Base-by-base conservation (phyloP, 2,113 vertebrate species). In the Globicephala melas region DNA sequence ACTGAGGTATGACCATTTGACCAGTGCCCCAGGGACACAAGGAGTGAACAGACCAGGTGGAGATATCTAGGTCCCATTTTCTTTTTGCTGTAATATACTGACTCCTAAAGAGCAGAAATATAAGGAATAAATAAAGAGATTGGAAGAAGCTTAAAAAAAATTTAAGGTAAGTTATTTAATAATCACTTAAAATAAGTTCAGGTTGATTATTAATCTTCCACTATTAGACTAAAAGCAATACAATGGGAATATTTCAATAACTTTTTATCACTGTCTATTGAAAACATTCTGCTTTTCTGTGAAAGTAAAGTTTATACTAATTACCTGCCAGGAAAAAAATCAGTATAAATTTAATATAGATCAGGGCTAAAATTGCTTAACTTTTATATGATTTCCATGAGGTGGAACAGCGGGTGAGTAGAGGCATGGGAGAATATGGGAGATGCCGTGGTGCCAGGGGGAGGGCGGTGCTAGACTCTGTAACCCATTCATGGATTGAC, bases 271-370 rank as follows among this genome's bases (percentile, higher is more conserved):
- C 36, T 47, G 5, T 87, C 81, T 26, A 23, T 77, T 65, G 83
- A 76, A 89, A 91, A 65, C 25, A 31, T 36, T 89, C 70, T 50
- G 18, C 79, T 82, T 96, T 85, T 60, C 70, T 74, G 25, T 76
- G 63, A 88, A 90, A 83, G 74, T 65, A 38, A 87, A 62, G n/a
- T 83, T 47, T 68, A 26, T 68, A 26, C 18, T 50, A 50, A 94
- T 41, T 73, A 25, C 71, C 25, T 79, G 36, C 47, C n/a, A 60
- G 63, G 63, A 91, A 89, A 84, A 95, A 84, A 95, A 41, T 58
- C 10, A 85, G 7, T 10, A 18, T 91, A 53, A 89, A 31, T 74
- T 38, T 65, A 84, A 74, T 31, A 55, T 9, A 55, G 47, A 62
- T 38, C 6, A 14, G 38, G 9, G 33, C 62, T 83, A 41, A 81